Evolutionary conservation across 2,797 vertebrate genomes (phyloP), one percentile per base, ranked within the genome.

Genomic region (Gymnothorax javanicus): DNA sequence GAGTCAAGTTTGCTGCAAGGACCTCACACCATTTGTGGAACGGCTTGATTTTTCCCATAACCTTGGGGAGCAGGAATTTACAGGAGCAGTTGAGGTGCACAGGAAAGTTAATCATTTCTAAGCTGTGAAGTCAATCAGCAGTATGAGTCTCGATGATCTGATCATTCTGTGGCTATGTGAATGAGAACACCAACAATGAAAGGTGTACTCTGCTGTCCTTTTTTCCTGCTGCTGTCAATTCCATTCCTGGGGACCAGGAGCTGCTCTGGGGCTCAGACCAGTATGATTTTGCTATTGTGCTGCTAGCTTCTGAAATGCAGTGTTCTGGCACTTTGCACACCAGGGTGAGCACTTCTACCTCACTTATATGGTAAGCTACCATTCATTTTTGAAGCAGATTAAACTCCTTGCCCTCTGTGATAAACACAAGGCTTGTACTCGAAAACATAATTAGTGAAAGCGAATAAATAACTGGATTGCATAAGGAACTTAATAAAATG

Each of bases 281-380:
- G 17, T 95, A 97, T 0, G 94, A 97, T 89, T 97, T 98, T 0
- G 95, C 96, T 17, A 0, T 97, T 0, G 25, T 95, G 20, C 15
- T 97, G 79, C 88, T 92, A 0, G 95, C 94, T 0, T 94, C 95
- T 0, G 64, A 84, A 0, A 77, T 62, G 0, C 96, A 97, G 85
- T 98, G 97, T 71, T 97, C 93, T 97, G 97, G 96, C 97, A 98
- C 87, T 97, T 97, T n/a, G 95, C 97, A 0, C 94, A 96, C 67
- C 95, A 95, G 88, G 93, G 85, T 0, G 96, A 96, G 15, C 95
- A 89, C 87, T 97, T 98, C 94, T 97, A 95, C 92, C 96, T 97
- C 90, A 95, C 90, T 27, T 97, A 95, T 0, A 95, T 97, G 96
- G 97, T 96, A 85, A 93, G 97, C 67, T 23, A 81, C 50, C 33